Percentiles rank a stretch among this genome's conserved stretches.
Conservation (phyloP, 2,113 vertebrate genomes). For the Regulus satrapa region DNA sequence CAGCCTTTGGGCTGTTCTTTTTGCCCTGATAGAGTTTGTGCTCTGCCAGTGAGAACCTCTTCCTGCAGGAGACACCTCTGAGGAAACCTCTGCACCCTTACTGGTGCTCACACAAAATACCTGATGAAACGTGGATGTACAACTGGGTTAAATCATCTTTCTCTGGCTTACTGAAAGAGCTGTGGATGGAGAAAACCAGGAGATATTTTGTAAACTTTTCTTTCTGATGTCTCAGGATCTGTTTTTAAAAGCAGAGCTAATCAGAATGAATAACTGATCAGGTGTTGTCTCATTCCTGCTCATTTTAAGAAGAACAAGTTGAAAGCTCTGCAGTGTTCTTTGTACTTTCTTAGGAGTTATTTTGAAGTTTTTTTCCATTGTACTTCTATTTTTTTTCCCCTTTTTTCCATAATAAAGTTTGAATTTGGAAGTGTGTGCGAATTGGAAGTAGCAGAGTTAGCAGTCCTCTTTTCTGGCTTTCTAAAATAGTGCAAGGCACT, state of each 20-base stretch:
- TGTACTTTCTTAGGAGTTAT: background rate
- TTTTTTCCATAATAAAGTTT: constrained; percentile 52
- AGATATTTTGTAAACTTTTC: background rate
- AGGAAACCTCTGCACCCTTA: background rate
- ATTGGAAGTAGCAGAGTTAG: constrained; percentile 34
- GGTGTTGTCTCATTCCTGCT: background rate
- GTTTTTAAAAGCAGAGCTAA: background rate
- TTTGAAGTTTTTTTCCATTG: constrained; percentile 36
- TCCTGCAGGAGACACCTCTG: background rate
- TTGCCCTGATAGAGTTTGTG: accelerated
- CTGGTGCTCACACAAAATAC: background rate
- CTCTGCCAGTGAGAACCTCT: background rate
- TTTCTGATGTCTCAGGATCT: background rate
- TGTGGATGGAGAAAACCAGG: background rate
- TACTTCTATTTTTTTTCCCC: background rate
- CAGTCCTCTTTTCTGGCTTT: background rate
- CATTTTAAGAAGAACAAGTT: background rate
- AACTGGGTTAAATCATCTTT: background rate
- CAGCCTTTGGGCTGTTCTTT: background rate
- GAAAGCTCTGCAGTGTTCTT: background rate
- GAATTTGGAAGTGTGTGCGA: background rate
- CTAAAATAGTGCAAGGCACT: constrained; percentile 52
- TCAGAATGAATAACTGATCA: background rate
- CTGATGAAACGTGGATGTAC: background rate
- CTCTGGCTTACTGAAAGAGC: background rate